Conservation (phyloP, 1,140 invertebrate species). For the Chironomus tepperi region DNA sequence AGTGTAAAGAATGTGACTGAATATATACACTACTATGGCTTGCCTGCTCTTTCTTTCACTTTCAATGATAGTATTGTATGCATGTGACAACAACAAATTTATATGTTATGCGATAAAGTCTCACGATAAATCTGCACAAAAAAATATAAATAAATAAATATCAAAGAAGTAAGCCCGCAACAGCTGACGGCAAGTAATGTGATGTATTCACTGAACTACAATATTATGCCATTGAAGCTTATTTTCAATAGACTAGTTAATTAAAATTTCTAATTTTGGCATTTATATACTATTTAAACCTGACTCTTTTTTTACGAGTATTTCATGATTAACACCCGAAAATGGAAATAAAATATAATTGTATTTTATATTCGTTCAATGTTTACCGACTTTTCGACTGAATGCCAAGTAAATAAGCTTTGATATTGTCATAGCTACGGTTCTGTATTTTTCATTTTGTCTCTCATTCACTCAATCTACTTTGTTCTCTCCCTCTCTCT, state of each 20-base stretch:
- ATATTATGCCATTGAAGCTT: neutral
- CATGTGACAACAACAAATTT: constrained; percentile 4
- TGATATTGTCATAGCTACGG: neutral
- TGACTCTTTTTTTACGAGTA: neutral
- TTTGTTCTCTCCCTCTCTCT: too few species aligned
- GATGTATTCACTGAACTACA: neutral
- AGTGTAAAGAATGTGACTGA: constrained; percentile 7
- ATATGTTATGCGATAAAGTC: neutral
- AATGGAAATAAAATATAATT: neutral
- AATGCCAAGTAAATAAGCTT: constrained; percentile 14
- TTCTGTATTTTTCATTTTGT: neutral
- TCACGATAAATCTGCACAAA: constrained; percentile 5
- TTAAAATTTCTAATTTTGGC: constrained; percentile 14
- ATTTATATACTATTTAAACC: neutral
- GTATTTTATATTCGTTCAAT: neutral
- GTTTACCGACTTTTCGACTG: neutral
- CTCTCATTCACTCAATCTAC: neutral
- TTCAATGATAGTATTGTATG: neutral
- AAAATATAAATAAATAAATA: neutral
- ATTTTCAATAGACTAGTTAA: neutral
- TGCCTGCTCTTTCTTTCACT: neutral
- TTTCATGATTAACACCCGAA: neutral
- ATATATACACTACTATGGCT: constrained; percentile 12
- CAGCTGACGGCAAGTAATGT: neutral
- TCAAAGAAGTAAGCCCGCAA: neutral